Percentiles rank a stretch among this genome's conserved stretches.
Conservation (phyloP, 1,140 invertebrate species). For the Aphelenchoides fujianensis region DNA sequence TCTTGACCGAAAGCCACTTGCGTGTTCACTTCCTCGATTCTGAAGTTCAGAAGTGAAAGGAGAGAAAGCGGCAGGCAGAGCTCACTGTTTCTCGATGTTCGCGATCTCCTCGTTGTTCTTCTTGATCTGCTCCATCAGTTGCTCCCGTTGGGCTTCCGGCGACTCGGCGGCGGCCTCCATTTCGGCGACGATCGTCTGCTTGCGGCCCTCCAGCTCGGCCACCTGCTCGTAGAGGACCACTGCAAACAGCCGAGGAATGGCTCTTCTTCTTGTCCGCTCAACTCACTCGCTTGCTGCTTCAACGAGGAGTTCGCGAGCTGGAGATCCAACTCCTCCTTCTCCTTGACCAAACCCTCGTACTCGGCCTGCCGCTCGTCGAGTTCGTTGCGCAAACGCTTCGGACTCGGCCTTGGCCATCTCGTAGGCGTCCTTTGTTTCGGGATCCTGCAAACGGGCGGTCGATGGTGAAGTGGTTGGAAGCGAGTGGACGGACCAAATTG, state of each 20-base stretch:
- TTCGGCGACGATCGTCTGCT: conserved; percentile 18
- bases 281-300: conserved; percentile 20
- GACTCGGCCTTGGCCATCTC: conserved; percentile 18
- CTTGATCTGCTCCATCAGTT: conserved; percentile 30
- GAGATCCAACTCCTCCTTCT: conserved; percentile 28
- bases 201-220: conserved; percentile 20
- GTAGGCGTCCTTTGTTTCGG: conserved; percentile 15
- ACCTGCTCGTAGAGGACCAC: conserved; percentile 33
- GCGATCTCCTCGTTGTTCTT: conserved; percentile 31
- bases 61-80: not conserved
- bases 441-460: conserved; percentile 14
- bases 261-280: not conserved
- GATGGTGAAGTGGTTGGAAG: not conserved
- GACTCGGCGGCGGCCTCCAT: conserved; percentile 10
- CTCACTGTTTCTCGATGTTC: conserved; percentile 16
- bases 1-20: conserved; percentile 16
- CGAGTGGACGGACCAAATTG: not conserved
- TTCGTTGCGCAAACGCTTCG: not conserved
- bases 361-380: conserved; percentile 24
- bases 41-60: too few relatives aligned
- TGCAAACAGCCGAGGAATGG: conserved; percentile 9
- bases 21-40: conserved; percentile 6
- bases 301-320: conserved; percentile 25
- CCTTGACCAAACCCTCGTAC: conserved; percentile 13
- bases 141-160: conserved; percentile 27